Conservation (phyloP, 2,113 vertebrate species). For the Percopsis transmontana region DNA sequence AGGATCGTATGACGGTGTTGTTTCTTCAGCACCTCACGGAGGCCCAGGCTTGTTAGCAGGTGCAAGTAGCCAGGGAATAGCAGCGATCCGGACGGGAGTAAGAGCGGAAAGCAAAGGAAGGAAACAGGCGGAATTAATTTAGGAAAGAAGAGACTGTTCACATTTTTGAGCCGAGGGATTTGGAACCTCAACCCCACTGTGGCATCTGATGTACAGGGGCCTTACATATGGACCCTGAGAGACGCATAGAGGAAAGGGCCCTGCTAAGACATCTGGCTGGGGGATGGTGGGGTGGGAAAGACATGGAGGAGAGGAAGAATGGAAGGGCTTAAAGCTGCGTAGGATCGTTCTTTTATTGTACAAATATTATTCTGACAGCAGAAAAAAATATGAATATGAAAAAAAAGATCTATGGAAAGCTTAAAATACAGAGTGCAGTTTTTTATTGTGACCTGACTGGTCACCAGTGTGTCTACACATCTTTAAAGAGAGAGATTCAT, state of each 20-base stretch:
- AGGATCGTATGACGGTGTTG: constrained; percentile 71
- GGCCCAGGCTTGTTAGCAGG: constrained; percentile 68
- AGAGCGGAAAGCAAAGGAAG: constrained; percentile 19
- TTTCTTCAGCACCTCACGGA: constrained; percentile 71
- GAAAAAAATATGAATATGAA: too few relatives aligned
- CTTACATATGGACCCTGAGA: constrained; percentile 60
- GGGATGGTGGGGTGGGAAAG: constrained; percentile 23
- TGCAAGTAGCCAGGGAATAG: constrained; percentile 56
- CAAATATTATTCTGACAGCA: too few relatives aligned
- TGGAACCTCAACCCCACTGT: constrained; percentile 60
- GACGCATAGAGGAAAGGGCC: constrained; percentile 50
- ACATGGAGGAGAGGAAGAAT: constrained; percentile 34
- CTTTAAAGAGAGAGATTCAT: too few relatives aligned
- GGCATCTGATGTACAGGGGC: constrained; percentile 57
- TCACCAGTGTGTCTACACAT: too few relatives aligned
- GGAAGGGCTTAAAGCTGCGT: background rate
- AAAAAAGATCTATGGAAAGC: too few relatives aligned
- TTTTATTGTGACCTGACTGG: too few relatives aligned
- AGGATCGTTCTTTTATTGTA: too few relatives aligned
- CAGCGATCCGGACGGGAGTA: constrained; percentile 36
- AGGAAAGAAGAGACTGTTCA: constrained; percentile 2
- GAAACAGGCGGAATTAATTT: constrained; percentile 1
- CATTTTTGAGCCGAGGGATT: constrained; percentile 54
- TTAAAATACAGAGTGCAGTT: too few relatives aligned
- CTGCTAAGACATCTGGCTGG: constrained; percentile 56